Evolutionary conservation across 2,113 vertebrate species (phyloP).

Genomic region (Anas platyrhynchos): DNA sequence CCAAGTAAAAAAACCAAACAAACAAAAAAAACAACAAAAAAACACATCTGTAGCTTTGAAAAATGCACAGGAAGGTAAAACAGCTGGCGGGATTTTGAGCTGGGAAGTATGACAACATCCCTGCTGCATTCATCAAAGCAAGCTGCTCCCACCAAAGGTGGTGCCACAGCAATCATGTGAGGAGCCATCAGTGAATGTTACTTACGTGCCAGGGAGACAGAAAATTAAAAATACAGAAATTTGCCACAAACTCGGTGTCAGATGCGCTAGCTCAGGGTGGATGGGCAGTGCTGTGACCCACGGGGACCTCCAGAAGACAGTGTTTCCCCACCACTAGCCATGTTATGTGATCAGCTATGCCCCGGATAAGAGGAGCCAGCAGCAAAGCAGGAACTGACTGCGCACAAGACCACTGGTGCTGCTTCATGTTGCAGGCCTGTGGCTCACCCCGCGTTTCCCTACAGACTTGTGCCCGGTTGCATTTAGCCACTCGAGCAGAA

Average conservation of each 20-base stretch:
- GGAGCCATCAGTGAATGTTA: rapidly evolving
- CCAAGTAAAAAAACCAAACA: neutral
- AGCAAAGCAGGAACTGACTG: neutral
- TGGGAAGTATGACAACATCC: too few relatives aligned
- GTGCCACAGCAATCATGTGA: rapidly evolving
- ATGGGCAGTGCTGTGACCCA: rapidly evolving
- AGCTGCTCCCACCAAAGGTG: neutral
- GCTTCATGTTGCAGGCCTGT: neutral
- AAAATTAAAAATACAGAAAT: neutral
- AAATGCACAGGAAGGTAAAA: rapidly evolving
- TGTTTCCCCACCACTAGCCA: neutral
- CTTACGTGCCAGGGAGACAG: rapidly evolving
- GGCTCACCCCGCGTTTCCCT: neutral
- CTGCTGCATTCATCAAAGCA: rapidly evolving
- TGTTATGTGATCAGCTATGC: neutral
- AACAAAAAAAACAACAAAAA: neutral
- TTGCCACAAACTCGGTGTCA: neutral
- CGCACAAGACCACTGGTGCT: neutral
- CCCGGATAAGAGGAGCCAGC: neutral
- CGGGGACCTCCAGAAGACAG: neutral
- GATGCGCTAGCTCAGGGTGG: neutral
- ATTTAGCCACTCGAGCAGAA: neutral
- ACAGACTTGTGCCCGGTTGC: neutral
- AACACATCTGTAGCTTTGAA: neutral
- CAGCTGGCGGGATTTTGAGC: neutral